Evolutionary conservation across 2,888 invertebrate species (phyloP).

Genomic region (Neelides folsomi): DNA sequence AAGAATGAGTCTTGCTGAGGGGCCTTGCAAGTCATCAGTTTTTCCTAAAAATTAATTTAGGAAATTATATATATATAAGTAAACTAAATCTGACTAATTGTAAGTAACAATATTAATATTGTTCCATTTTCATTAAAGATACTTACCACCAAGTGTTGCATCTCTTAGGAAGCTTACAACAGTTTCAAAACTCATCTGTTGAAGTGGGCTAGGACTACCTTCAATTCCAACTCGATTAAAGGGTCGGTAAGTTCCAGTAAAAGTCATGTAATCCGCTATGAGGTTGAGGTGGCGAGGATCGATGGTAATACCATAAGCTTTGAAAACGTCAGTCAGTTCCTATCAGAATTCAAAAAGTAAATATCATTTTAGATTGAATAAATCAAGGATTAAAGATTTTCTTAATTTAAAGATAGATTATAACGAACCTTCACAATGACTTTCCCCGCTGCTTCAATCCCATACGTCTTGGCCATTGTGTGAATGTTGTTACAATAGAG

Average conservation of each 20-base stretch:
- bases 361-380: too few relatives aligned
- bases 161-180: conserved; percentile 70
- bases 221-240: conserved; percentile 85
- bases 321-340: conserved; percentile 92
- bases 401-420: too few relatives aligned
- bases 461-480: conserved; percentile 75
- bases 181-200: conserved; percentile 97
- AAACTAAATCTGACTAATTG: too few relatives aligned
- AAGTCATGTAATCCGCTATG: conserved; percentile 97
- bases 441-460: conserved; percentile 87
- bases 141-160: conserved; percentile 52
- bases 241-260: conserved; percentile 74
- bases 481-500: conserved; percentile 91
- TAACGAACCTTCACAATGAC: conserved; percentile 68
- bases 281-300: conserved; percentile 84
- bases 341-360: conserved; percentile 34
- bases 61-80: not conserved
- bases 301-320: conserved; percentile 90
- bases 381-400: too few relatives aligned
- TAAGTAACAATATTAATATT: too few relatives aligned
- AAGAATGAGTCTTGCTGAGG: conserved; percentile 73
- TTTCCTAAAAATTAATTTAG: conserved; percentile 46
- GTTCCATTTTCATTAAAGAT: too few relatives aligned
- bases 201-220: conserved; percentile 78
- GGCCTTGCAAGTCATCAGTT: conserved; percentile 61